These are phyloP conservation scores for Drosophila anceps DNA, from an alignment of 2,888 invertebrate genomes.

Conservation along the genomic window DNA sequence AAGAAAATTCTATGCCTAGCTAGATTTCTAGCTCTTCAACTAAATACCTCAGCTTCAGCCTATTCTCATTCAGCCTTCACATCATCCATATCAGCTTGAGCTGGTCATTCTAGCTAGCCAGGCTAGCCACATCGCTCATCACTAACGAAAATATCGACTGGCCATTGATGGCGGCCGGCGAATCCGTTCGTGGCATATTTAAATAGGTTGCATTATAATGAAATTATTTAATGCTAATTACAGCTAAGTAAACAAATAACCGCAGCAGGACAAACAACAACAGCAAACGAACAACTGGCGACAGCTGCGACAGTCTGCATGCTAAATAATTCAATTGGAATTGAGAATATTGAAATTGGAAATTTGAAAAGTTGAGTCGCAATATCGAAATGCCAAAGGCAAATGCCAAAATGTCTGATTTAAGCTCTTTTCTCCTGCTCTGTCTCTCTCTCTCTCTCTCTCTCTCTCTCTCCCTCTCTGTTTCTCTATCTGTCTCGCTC, in stretches of 20 bases:
- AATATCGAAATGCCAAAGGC: slow-evolving; percentile 19
- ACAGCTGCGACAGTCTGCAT: slow-evolving; percentile 30
- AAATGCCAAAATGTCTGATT: slow-evolving; percentile 31
- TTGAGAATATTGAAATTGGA: slow-evolving; percentile 14
- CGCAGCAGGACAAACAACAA: slow-evolving; percentile 33
- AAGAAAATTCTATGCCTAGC: not conserved
- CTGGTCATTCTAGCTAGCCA: not conserved
- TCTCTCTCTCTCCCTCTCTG: not conserved
- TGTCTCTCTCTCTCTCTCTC: not conserved
- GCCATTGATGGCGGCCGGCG: not conserved
- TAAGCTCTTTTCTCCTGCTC: slow-evolving; percentile 8
- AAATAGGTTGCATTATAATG: slow-evolving; percentile 61
- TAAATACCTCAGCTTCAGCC: not conserved
- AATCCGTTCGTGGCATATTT: slow-evolving; percentile 45
- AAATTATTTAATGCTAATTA: slow-evolving; percentile 73
- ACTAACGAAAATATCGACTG: not conserved
- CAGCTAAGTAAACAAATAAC: slow-evolving; percentile 53
- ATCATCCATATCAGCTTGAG: not conserved
- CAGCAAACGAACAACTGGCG: slow-evolving; percentile 25
- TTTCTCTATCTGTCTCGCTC: slow-evolving; percentile 5
- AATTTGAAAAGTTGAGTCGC: slow-evolving; percentile 14
- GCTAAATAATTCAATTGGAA: slow-evolving; percentile 44
- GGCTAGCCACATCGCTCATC: not conserved
- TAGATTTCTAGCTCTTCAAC: not conserved
- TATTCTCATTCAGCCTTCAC: not conserved